A percentile compares a stretch with the other conserved stretches of the same genome.
Conservation (phyloP, 2,113 vertebrate species). For the Diadophis punctatus region DNA sequence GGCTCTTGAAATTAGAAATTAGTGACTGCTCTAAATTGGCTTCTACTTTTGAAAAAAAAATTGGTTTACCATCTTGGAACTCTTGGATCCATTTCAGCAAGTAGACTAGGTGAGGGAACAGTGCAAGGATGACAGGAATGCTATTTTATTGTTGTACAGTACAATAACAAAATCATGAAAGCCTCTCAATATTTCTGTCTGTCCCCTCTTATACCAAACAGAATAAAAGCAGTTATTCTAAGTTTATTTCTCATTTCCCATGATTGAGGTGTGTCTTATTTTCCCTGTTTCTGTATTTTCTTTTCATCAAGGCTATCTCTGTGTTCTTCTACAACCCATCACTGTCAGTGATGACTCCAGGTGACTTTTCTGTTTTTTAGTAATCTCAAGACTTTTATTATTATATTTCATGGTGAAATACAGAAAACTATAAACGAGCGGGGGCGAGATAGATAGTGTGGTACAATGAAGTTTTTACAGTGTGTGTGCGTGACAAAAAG, state of each 20-base stretch:
- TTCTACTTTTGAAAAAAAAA: neutral
- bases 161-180: neutral
- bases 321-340: neutral
- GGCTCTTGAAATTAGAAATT: neutral
- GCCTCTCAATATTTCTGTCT: neutral
- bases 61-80: neutral
- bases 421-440: neutral
- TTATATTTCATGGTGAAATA: neutral
- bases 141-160: neutral
- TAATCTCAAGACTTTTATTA: neutral
- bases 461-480: neutral
- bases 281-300: no score
- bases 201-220: neutral
- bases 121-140: neutral
- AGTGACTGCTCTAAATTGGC: neutral
- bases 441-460: neutral
- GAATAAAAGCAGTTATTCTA: neutral
- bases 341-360: neutral
- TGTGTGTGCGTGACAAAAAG: neutral
- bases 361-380: neutral
- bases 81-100: neutral
- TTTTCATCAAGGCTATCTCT: neutral
- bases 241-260: neutral
- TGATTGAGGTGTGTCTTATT: no score
- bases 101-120: neutral